Evolutionary conservation across 1,140 invertebrate species (phyloP).

Genomic region (Panagrolaimus sp.): DNA sequence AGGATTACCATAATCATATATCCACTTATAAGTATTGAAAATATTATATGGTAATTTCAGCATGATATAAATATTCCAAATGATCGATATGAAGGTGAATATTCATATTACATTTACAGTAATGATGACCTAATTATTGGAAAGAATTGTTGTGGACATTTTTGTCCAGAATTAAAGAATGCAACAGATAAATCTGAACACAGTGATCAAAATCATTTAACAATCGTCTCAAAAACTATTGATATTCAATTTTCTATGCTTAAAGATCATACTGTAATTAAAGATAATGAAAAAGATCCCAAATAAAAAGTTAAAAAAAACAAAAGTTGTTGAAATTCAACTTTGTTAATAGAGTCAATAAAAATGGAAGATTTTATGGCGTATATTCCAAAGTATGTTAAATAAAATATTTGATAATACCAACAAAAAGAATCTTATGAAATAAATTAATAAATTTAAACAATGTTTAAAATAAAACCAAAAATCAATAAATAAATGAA

Average conservation of each 20-base stretch:
- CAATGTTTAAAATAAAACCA: too few species aligned
- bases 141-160: conserved; percentile 2
- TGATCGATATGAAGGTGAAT: neutral
- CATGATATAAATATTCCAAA: neutral
- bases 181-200: neutral
- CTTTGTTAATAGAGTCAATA: too few species aligned
- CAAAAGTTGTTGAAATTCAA: too few species aligned
- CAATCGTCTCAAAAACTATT: neutral
- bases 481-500: too few species aligned
- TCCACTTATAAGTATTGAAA: neutral
- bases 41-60: neutral
- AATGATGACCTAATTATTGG: conserved; percentile 1
- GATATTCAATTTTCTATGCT: neutral
- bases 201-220: neutral
- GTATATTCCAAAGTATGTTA: too few species aligned
- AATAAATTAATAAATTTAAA: too few species aligned
- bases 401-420: too few species aligned
- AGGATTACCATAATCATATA: neutral
- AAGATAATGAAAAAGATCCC: too few species aligned
- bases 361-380: too few species aligned
- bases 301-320: too few species aligned
- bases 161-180: neutral
- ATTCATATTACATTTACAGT: neutral
- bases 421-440: too few species aligned
- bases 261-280: too few species aligned